These are phyloP conservation scores for Scelioninae gen. 1 DNA, from an alignment of 2,888 invertebrate genomes.

Conservation along the genomic window DNA sequence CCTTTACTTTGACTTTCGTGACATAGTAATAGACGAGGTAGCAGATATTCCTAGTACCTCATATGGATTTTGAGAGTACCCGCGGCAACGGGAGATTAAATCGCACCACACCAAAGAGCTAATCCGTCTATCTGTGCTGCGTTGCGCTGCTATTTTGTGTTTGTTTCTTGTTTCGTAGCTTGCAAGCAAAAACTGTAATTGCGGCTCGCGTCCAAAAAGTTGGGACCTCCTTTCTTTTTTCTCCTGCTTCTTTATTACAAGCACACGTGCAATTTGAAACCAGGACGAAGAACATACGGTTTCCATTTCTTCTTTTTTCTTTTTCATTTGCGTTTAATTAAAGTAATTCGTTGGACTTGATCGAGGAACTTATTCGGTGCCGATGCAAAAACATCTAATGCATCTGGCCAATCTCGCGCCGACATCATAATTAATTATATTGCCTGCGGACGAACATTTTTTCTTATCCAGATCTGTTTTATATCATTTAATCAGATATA, in stretches of 20 bases:
- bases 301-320: not conserved
- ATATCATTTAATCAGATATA: conserved; percentile 26
- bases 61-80: conserved; percentile 75
- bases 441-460: not conserved
- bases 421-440: conserved; percentile 37
- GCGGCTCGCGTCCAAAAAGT: conserved; percentile 34
- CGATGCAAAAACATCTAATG: conserved; percentile 17
- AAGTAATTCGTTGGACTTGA: conserved; percentile 23
- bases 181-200: conserved; percentile 52
- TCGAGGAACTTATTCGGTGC: conserved; percentile 14
- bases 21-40: conserved; percentile 37
- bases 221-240: conserved; percentile 1
- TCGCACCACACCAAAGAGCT: conserved; percentile 80
- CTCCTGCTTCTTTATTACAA: not conserved
- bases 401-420: conserved; percentile 1
- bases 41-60: conserved; percentile 54
- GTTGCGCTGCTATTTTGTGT: conserved; percentile 48
- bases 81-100: conserved; percentile 80
- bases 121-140: conserved; percentile 75
- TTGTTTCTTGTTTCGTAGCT: conserved; percentile 53
- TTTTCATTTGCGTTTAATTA: conserved; percentile 25
- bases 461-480: not conserved
- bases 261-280: not conserved
- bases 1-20: conserved; percentile 29
- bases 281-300: not conserved